Conservation (phyloP, 2,888 invertebrate species). For the Athripsodes cinereus region DNA sequence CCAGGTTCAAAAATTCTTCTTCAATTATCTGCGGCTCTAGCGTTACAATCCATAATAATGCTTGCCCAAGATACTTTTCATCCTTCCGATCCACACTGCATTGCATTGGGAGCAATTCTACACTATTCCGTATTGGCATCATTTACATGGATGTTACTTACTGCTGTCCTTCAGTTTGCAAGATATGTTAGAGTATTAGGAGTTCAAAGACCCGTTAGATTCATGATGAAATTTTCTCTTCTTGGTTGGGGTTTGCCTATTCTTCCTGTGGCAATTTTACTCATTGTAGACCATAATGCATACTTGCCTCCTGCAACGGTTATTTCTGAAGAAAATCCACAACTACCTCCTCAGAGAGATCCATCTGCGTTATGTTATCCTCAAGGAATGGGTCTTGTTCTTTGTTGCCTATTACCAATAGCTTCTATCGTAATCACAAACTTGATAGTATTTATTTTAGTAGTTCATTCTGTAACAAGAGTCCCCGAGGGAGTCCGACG, state of each 20-base stretch:
- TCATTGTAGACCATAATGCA: constrained; percentile 41
- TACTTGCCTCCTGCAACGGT: constrained; percentile 37
- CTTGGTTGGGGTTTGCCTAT: constrained; percentile 60
- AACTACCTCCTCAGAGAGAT: constrained; percentile 7
- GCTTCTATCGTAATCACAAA: constrained; percentile 48
- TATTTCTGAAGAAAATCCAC: constrained; percentile 12
- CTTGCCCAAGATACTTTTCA: constrained; percentile 32
- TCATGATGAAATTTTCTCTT: constrained; percentile 55
- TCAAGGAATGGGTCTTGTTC: constrained; percentile 44
- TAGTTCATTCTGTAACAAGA: constrained; percentile 48
- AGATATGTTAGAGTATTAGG: constrained; percentile 63
- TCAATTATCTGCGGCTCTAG: constrained; percentile 57
- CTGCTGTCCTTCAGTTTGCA: constrained; percentile 61
- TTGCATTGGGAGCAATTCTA: constrained; percentile 53
- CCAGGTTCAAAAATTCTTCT: constrained; percentile 60
- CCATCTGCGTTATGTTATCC: constrained; percentile 43
- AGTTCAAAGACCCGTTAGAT: constrained; percentile 49
- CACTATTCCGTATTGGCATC: constrained; percentile 63
- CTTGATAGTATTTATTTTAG: constrained; percentile 47
- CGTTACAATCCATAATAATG: constrained; percentile 50
- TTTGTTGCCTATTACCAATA: constrained; percentile 50
- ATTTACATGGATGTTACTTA: constrained; percentile 69
- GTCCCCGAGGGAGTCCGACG: constrained; percentile 49
- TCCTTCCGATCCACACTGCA: constrained; percentile 41
- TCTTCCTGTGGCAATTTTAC: constrained; percentile 47